Percentiles rank a stretch among this genome's conserved stretches.
Evolutionary conservation across 2,888 invertebrate species (phyloP).

Genomic region (Andrena minutula): DNA sequence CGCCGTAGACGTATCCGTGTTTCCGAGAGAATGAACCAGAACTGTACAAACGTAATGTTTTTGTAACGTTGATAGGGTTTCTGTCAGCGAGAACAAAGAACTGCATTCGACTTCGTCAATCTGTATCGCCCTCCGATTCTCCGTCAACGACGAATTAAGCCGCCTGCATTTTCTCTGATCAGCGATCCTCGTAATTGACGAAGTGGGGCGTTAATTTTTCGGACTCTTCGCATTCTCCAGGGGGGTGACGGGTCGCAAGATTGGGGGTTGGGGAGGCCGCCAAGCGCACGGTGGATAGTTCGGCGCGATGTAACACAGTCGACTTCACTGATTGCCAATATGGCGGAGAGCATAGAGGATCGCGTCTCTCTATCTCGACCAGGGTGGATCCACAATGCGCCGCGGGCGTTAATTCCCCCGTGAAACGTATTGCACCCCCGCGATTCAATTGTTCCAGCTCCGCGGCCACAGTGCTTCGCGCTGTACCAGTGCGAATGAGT

Average conservation of each 20-base stretch:
- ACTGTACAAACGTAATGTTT: constrained; percentile 23
- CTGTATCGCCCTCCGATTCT: constrained; percentile 17
- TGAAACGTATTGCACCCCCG: constrained; percentile 82
- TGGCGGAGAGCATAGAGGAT: constrained; percentile 68
- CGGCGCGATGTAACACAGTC: constrained; percentile 70
- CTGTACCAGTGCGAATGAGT: constrained; percentile 41
- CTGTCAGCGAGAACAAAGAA: constrained; percentile 38
- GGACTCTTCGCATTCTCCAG: constrained; percentile 21
- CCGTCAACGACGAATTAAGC: constrained; percentile 48
- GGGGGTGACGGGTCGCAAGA: constrained; percentile 12
- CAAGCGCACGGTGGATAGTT: constrained; percentile 46
- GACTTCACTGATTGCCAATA: constrained; percentile 82
- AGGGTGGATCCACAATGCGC: constrained; percentile 78
- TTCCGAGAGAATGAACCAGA: constrained; percentile 22
- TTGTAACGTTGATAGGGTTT: constrained; percentile 22
- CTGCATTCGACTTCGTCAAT: constrained; percentile 36
- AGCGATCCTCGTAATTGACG: constrained; percentile 46
- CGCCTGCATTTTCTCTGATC: constrained; percentile 45
- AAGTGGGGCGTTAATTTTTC: constrained; percentile 63
- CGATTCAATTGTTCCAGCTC: constrained; percentile 82
- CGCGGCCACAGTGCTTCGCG: constrained; percentile 48
- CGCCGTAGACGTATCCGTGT: background rate
- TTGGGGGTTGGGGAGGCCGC: constrained; percentile 21
- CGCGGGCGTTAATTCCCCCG: constrained; percentile 83
- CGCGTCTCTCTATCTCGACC: constrained; percentile 56